Conservation (phyloP, 2,888 invertebrate genomes). For the Emmelina monodactyla region DNA sequence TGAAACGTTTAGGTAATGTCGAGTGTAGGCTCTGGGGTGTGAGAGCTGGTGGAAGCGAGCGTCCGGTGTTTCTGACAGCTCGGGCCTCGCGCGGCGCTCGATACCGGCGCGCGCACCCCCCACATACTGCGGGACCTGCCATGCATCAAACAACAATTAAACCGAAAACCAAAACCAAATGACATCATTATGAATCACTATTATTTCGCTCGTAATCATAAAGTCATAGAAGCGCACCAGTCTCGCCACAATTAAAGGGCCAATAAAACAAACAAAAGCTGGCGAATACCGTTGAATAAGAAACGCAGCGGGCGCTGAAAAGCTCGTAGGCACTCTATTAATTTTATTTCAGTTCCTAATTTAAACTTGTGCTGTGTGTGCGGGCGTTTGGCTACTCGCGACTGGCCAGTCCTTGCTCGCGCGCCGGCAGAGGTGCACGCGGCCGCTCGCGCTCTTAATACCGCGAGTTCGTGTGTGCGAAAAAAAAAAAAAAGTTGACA, state of each 20-base stretch:
- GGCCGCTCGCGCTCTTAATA: constrained; percentile 28
- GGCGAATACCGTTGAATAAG: background rate
- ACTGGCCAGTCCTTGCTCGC: constrained; percentile 44
- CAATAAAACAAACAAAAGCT: background rate
- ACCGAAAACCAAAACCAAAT: background rate
- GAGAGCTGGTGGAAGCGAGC: too few species aligned
- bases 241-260: background rate
- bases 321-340: constrained; percentile 23
- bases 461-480: constrained; percentile 35
- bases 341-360: constrained; percentile 45
- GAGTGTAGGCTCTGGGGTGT: background rate
- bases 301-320: constrained; percentile 17
- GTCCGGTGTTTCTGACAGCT: constrained; percentile 15
- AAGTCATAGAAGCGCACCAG: background rate
- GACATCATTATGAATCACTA: background rate
- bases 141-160: background rate
- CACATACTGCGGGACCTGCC: constrained; percentile 1
- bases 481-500: constrained; percentile 25
- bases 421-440: constrained; percentile 52
- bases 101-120: constrained; percentile 18
- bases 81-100: constrained; percentile 13
- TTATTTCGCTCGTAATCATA: background rate
- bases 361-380: constrained; percentile 20
- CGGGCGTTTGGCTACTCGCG: background rate
- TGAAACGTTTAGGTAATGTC: background rate